Percentiles rank a stretch among this genome's conserved stretches.
phyloP scores from a whole-genome alignment of 2,888 invertebrate genomes.

The Apomyelois bistriatella region DNA sequence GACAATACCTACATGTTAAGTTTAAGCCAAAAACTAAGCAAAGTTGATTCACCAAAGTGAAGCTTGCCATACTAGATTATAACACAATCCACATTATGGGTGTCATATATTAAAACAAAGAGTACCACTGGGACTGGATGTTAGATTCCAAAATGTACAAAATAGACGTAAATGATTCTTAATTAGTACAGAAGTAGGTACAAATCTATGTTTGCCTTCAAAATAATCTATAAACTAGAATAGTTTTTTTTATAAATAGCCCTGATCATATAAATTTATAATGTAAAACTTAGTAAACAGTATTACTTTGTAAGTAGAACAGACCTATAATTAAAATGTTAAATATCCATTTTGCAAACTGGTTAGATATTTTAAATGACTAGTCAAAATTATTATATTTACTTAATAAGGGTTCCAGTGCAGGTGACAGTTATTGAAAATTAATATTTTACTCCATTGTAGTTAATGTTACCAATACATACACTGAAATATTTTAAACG shows the following conservation, averaged over 20 bases:
- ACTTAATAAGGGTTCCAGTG: constrained; percentile 1
- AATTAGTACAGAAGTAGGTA: not conserved
- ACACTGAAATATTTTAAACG: not conserved
- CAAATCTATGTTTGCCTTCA: not conserved
- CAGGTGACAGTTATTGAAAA: not conserved
- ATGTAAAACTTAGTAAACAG: no score
- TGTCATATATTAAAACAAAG: constrained; percentile 16
- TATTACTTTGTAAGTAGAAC: no score
- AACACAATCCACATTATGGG: constrained; percentile 43
- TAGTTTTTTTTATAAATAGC: no score
- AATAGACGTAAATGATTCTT: constrained; percentile 6
- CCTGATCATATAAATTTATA: no score
- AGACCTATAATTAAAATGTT: no score
- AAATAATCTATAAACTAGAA: not conserved
- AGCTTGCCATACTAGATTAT: constrained; percentile 76
- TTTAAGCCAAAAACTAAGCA: constrained; percentile 45
- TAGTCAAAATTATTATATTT: constrained; percentile 2
- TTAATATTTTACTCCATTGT: not conserved
- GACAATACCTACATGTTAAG: constrained; percentile 26
- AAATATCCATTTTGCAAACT: no score
- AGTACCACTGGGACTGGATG: not conserved
- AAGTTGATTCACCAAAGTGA: constrained; percentile 71
- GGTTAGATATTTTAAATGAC: not conserved
- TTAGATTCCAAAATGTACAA: not conserved
- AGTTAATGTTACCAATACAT: not conserved